A percentile compares a stretch with the other conserved stretches of the same genome.
Conservation (phyloP, 2,113 vertebrate species). For the Myiagra hebetior region DNA sequence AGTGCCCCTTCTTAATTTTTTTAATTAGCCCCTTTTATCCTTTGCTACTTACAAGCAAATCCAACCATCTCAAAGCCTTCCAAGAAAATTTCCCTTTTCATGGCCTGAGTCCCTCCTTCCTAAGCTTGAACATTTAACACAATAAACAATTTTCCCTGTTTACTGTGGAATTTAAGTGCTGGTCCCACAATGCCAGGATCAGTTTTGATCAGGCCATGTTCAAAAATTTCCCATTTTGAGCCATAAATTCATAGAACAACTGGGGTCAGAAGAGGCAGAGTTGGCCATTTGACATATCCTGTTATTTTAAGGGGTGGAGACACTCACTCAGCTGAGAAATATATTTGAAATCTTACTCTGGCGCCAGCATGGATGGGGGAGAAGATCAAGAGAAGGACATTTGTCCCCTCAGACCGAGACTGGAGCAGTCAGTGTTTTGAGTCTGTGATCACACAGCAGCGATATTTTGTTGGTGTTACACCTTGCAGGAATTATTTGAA, state of each 20-base stretch:
- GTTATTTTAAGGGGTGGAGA: neutral
- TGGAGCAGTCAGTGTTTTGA: neutral
- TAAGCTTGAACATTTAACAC: neutral
- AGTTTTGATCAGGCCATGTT: neutral
- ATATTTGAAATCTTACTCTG: neutral
- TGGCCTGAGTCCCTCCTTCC: neutral
- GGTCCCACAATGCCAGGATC: neutral
- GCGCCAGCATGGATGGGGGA: neutral
- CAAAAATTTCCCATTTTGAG: neutral
- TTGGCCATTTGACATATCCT: neutral
- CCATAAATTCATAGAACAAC: neutral
- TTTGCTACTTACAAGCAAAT: neutral
- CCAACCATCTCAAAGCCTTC: neutral
- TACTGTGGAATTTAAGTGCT: neutral
- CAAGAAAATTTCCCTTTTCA: neutral
- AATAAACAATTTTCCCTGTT: neutral
- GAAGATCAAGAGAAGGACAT: neutral
- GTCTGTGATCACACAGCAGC: neutral
- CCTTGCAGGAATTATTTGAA: neutral
- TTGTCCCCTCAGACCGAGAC: neutral
- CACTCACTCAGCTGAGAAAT: neutral
- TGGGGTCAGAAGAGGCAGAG: neutral
- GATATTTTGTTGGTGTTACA: neutral
- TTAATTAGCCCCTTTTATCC: neutral
- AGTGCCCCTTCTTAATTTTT: neutral